These are phyloP conservation scores for Cosmopolites sordidus DNA, from an alignment of 2,888 invertebrate species.

Conservation along the genomic window DNA sequence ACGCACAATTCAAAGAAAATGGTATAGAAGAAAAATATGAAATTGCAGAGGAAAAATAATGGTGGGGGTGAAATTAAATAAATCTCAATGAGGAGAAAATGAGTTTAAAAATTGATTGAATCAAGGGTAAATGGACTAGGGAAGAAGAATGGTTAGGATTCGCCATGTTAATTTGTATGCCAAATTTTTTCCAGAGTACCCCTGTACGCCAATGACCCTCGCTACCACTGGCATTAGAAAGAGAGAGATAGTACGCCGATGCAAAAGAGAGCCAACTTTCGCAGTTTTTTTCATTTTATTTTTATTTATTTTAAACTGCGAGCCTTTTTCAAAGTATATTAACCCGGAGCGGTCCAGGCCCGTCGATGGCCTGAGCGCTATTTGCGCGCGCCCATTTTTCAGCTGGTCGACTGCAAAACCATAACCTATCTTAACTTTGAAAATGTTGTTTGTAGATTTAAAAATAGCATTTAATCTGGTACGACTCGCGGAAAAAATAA, in stretches of 20 bases:
- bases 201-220: no score
- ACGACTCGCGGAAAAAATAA: constrained; percentile 16
- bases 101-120: no score
- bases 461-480: constrained; percentile 47
- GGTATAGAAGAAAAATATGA: no score
- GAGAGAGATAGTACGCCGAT: constrained; percentile 10
- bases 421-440: constrained; percentile 49
- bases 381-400: constrained; percentile 22
- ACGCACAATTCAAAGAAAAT: no score
- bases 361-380: constrained; percentile 28
- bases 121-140: no score
- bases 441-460: constrained; percentile 48
- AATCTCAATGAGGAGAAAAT: no score
- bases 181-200: no score
- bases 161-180: no score
- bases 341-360: constrained; percentile 41
- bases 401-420: constrained; percentile 41
- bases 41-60: no score
- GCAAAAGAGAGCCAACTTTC: constrained; percentile 17
- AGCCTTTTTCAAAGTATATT: constrained; percentile 50
- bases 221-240: constrained; percentile 1
- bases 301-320: constrained; percentile 46
- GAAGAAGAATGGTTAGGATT: no score
- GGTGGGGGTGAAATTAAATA: no score
- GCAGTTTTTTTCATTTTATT: constrained; percentile 33